These are phyloP conservation scores for Pilophorus perplexus DNA, from an alignment of 2,888 invertebrate genomes.

Conservation along the genomic window DNA sequence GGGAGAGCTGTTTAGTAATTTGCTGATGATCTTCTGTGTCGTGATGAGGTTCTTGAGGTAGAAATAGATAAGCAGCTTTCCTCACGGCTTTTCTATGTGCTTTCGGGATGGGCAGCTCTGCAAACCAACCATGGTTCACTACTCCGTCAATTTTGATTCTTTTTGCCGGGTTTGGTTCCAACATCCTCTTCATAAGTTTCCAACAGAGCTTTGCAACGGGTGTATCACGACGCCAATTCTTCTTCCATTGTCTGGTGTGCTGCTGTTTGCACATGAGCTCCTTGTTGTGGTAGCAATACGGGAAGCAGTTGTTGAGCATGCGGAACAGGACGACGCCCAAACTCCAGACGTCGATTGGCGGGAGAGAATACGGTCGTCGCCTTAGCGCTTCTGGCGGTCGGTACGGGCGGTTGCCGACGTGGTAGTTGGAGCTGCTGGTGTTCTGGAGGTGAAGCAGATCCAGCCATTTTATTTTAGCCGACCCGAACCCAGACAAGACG, in stretches of 20 bases:
- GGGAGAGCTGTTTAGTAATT: too few relatives aligned
- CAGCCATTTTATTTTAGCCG: constrained; percentile 15
- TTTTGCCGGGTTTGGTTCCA: neutral
- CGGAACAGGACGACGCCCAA: constrained; percentile 20
- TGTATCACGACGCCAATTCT: constrained; percentile 1
- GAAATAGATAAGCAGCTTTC: constrained; percentile 10
- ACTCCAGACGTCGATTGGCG: constrained; percentile 24
- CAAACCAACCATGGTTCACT: constrained; percentile 22
- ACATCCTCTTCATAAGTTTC: neutral
- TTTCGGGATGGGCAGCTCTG: neutral
- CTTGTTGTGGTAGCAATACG: constrained; percentile 24
- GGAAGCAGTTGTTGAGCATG: constrained; percentile 29
- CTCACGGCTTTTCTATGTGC: constrained; percentile 14
- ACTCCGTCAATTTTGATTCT: constrained; percentile 11
- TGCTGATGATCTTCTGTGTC: too few relatives aligned
- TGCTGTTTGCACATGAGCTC: constrained; percentile 21
- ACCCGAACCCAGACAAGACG: constrained; percentile 17
- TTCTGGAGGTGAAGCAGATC: constrained; percentile 4
- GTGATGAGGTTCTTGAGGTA: too few relatives aligned
- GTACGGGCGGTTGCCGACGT: constrained; percentile 6
- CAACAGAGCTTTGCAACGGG: neutral
- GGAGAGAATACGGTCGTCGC: constrained; percentile 14
- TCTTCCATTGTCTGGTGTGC: constrained; percentile 10
- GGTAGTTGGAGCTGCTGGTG: constrained; percentile 7
- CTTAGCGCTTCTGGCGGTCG: constrained; percentile 17